Evolutionary conservation across 1,140 invertebrate species (phyloP).

Genomic region (Yoshiicerus persimilis): DNA sequence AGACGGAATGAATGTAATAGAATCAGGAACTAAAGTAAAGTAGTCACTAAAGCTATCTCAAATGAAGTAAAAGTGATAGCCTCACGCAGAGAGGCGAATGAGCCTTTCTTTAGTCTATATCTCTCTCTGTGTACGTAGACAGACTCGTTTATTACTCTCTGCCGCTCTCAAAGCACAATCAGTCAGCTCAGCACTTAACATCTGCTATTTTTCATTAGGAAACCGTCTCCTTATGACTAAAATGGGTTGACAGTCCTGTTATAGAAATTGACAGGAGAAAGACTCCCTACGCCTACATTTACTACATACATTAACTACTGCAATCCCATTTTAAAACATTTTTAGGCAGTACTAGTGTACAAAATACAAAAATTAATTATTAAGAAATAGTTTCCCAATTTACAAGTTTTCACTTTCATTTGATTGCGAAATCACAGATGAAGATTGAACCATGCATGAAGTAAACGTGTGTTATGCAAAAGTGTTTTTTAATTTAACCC

Average conservation of each 20-base stretch:
- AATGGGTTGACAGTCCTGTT: not conserved
- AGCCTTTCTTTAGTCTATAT: not conserved
- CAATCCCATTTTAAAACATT: too few relatives aligned
- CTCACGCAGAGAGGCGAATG: not conserved
- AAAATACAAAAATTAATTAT: not conserved
- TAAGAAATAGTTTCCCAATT: not conserved
- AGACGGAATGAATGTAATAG: not conserved
- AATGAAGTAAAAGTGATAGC: not conserved
- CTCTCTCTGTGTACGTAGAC: not conserved
- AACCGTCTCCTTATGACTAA: not conserved
- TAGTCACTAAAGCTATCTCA: not conserved
- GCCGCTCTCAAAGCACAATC: not conserved
- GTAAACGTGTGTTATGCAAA: not conserved
- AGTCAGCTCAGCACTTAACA: slow-evolving; percentile 8
- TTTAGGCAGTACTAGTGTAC: too few relatives aligned
- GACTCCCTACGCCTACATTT: not conserved
- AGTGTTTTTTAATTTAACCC: too few relatives aligned
- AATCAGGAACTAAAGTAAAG: not conserved
- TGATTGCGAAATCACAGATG: not conserved
- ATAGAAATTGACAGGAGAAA: slow-evolving; percentile 4
- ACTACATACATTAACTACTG: not conserved
- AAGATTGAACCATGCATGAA: not conserved
- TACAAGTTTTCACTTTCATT: not conserved
- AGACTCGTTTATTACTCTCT: not conserved
- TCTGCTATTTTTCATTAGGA: slow-evolving; percentile 15